Evolutionary conservation across 2,888 invertebrate species (phyloP).

Genomic region (Slavum lentiscoides): DNA sequence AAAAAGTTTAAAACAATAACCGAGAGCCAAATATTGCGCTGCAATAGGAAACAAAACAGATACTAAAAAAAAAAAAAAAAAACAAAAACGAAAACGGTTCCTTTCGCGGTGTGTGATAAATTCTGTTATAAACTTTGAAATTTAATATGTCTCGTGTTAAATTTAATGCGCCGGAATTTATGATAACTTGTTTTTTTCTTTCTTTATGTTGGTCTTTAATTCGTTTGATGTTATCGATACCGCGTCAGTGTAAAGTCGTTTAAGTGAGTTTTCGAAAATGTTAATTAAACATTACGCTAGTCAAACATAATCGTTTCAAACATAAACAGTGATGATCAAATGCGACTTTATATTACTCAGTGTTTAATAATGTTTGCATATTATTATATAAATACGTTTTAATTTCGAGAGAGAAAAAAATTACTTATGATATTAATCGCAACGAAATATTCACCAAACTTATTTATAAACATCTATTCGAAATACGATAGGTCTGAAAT

Average conservation of each 20-base stretch:
- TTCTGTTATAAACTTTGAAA: conserved; percentile 8
- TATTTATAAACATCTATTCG: too few species aligned
- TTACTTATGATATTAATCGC: too few species aligned
- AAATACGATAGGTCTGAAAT: too few species aligned
- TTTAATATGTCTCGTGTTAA: conserved; percentile 8
- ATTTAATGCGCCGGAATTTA: neutral
- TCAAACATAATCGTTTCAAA: too few species aligned
- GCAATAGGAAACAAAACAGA: conserved; percentile 13
- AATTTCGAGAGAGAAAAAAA: too few species aligned
- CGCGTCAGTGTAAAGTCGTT: neutral
- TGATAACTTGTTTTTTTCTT: neutral
- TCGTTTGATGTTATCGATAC: neutral
- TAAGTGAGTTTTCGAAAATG: too few species aligned
- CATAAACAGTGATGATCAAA: too few species aligned
- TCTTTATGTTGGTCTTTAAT: neutral
- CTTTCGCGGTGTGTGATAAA: neutral
- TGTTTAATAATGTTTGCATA: too few species aligned
- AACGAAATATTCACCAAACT: too few species aligned
- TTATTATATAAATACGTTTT: too few species aligned
- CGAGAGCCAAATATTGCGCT: conserved; percentile 10
- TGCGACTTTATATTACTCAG: too few species aligned
- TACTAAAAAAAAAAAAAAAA: neutral
- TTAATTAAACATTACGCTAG: too few species aligned
- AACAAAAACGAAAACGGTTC: neutral
- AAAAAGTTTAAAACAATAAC: conserved; percentile 42